phyloP scores from a whole-genome alignment of 2,888 invertebrate species.

The Proisotoma minuta region DNA sequence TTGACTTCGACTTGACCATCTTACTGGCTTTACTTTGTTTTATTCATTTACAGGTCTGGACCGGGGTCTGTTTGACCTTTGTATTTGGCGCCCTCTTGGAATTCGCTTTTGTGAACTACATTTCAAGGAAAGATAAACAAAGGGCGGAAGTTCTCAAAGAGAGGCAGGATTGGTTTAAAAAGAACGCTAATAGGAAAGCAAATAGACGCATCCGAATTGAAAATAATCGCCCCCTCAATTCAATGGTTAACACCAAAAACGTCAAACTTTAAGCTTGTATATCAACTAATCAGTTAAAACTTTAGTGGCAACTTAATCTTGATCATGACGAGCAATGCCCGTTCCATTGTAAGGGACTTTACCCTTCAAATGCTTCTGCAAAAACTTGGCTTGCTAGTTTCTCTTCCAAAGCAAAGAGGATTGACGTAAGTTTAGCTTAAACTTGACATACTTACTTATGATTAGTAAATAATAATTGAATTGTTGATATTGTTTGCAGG shows the following conservation, averaged over 20 bases:
- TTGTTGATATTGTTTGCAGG: too few species aligned
- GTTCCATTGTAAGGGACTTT: neutral
- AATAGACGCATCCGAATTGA: neutral
- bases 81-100: conserved; percentile 95
- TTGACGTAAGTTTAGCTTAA: too few species aligned
- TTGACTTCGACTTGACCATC: too few species aligned
- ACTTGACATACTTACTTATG: too few species aligned
- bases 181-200: conserved; percentile 72
- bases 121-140: conserved; percentile 85
- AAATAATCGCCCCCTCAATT: neutral
- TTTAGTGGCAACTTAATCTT: neutral
- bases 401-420: neutral
- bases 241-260: neutral
- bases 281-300: neutral
- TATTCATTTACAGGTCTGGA: conserved; percentile 99
- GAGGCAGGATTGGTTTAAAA: conserved; percentile 58
- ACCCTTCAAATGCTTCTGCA: neutral
- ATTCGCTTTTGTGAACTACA: conserved; percentile 96
- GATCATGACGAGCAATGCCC: neutral
- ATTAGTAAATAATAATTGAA: too few species aligned
- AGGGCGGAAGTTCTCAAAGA: conserved; percentile 67
- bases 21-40: conserved; percentile 69
- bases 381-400: neutral
- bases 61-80: conserved; percentile 92
- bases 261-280: neutral